Evolutionary conservation across 2,113 vertebrate genomes (phyloP), one percentile per base, ranked within the genome.

Genomic region (Mormyrus iriodes): DNA sequence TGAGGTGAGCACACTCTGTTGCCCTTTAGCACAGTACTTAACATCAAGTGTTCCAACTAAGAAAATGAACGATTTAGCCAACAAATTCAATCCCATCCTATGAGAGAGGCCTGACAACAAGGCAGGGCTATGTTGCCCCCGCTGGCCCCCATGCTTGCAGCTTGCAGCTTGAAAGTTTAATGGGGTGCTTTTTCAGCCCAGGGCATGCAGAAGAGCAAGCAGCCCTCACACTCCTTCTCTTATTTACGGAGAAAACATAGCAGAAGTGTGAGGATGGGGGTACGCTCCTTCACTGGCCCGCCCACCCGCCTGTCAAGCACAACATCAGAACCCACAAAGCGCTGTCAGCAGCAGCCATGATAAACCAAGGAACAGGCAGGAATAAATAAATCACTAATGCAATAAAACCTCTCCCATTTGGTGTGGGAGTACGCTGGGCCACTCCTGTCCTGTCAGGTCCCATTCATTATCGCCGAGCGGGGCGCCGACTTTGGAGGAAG

Each of bases 291-390:
- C 61, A 24, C 69, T 7, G 69, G 27, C 15, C 69, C 27, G 69
- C 69, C 69, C 1, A 35, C 73, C 35, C 31, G 73, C 73, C 73
- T 79, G 73, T 79, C 73, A 79, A 35, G 1, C 73, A 6, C 31
- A 39, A 79, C 73, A 79, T 79, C 73, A 79, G 35, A 79, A 39
- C 69, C 69, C 69, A 76, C 31, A 79, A 42, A 42, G 73, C 73
- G 31, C 73, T 79, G 73, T 79, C 73, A 79, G 73, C 73, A 79
- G 15, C 73, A 42, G 73, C 73, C 73, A 79, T 79, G 73, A 79
- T 39, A 39, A 79, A 79, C 73, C 73, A 42, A 42, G 35, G 42
- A 39, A 79, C 73, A 79, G 73, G 31, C 73, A 79, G 73, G 35
- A 79, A 79, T 79, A 79, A 39, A 79, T 79, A 39, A 79, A 79